These are phyloP conservation scores for Drosophila bocki DNA, from an alignment of 1,140 invertebrate genomes.

Conservation along the genomic window DNA sequence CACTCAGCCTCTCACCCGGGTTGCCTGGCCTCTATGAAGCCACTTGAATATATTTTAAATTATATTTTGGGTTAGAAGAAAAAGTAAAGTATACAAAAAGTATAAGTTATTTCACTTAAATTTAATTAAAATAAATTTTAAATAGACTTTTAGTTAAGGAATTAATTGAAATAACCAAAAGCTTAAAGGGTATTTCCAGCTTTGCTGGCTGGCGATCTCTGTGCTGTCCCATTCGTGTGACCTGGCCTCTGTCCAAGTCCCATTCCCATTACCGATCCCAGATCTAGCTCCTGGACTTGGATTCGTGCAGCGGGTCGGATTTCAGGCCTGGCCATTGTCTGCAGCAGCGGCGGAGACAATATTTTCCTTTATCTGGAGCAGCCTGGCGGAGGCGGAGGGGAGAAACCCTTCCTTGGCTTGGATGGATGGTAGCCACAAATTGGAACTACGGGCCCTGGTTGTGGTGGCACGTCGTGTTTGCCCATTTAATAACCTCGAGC, in stretches of 20 bases:
- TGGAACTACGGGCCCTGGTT: conserved; percentile 1
- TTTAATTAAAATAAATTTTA: not conserved
- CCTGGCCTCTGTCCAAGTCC: not conserved
- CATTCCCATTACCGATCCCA: conserved; percentile 2
- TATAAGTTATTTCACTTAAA: not conserved
- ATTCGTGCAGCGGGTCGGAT: conserved; percentile 56
- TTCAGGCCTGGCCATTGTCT: conserved; percentile 42
- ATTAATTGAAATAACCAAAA: not conserved
- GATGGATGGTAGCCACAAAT: conserved; percentile 20
- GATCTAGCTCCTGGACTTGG: conserved; percentile 31
- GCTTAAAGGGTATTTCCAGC: conserved; percentile 12
- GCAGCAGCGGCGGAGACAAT: conserved; percentile 54
- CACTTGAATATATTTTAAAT: not conserved
- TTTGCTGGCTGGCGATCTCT: conserved; percentile 7
- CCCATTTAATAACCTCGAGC: conserved; percentile 33
- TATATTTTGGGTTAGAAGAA: no score
- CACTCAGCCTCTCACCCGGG: not conserved
- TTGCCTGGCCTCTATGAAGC: not conserved
- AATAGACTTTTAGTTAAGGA: not conserved
- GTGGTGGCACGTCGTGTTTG: conserved; percentile 24
- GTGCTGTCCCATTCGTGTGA: conserved; percentile 27
- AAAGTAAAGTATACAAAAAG: not conserved
- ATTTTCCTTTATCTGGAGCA: conserved; percentile 43
- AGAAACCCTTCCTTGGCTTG: conserved; percentile 3
- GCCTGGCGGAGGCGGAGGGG: not conserved